Evolutionary conservation across 2,113 vertebrate genomes (phyloP).

Genomic region (Numida meleagris): DNA sequence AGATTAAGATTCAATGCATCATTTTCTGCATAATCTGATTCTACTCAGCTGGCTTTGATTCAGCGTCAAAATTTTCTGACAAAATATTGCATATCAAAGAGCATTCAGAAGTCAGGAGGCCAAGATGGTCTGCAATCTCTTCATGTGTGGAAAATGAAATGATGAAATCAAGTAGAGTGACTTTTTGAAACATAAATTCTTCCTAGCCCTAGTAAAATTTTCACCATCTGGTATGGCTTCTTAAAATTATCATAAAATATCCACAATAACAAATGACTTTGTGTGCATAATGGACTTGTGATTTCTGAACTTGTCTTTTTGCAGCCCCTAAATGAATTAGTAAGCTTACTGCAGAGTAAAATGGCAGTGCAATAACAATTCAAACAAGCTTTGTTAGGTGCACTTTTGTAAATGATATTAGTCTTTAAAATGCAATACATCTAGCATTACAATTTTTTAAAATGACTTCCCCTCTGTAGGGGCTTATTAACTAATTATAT

Average conservation of each 20-base stretch:
- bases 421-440: constrained; percentile 40
- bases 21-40: constrained; percentile 24
- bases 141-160: background rate
- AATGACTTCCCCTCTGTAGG: constrained; percentile 49
- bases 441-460: background rate
- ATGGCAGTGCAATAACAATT: background rate
- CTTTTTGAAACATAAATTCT: constrained; percentile 22
- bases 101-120: background rate
- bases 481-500: constrained; percentile 47
- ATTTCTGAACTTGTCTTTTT: constrained; percentile 19
- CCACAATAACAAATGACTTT: background rate
- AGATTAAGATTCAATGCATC: constrained; percentile 2
- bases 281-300: background rate
- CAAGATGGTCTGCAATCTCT: constrained; percentile 8
- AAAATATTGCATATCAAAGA: constrained; percentile 15
- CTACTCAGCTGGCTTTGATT: constrained; percentile 5
- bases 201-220: constrained; percentile 35
- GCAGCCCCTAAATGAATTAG: background rate
- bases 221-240: constrained; percentile 34
- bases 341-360: background rate
- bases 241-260: constrained; percentile 44
- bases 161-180: constrained; percentile 6
- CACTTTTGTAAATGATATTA: background rate
- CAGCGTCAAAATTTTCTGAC: constrained; percentile 11
- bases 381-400: background rate